Evolutionary conservation across 2,888 invertebrate species (phyloP).

Genomic region (Halictus quadricinctus): DNA sequence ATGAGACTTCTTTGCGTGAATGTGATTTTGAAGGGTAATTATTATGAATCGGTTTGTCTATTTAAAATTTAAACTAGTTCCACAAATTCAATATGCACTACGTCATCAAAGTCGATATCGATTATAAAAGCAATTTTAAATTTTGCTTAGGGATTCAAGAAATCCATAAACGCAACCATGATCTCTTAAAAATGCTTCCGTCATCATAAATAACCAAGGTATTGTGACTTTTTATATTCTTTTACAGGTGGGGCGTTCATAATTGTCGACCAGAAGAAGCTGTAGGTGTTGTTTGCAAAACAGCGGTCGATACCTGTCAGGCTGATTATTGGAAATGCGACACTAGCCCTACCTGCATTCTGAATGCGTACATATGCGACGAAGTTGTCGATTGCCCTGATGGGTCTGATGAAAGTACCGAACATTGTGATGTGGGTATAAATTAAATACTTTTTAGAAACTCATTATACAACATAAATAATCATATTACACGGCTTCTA

Average conservation of each 20-base stretch:
- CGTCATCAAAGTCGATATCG: neutral
- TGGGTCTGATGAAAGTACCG: conserved; percentile 85
- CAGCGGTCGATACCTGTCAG: conserved; percentile 84
- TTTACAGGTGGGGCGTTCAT: conserved; percentile 86
- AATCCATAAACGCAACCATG: neutral
- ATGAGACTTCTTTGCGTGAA: conserved; percentile 86
- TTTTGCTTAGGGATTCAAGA: neutral
- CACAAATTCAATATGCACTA: neutral
- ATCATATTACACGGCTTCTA: neutral
- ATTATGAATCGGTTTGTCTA: neutral
- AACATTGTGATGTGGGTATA: conserved; percentile 85
- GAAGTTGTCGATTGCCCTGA: conserved; percentile 86
- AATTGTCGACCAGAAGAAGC: conserved; percentile 88
- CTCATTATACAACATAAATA: neutral
- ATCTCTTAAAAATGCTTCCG: neutral
- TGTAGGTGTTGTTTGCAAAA: conserved; percentile 87
- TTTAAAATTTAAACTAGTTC: neutral
- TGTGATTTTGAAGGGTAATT: conserved; percentile 86
- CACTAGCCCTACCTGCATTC: conserved; percentile 85
- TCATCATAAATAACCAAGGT: neutral
- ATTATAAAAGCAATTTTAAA: neutral
- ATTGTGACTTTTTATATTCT: neutral
- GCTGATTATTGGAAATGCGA: conserved; percentile 86
- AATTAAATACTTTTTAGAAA: neutral
- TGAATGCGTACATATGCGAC: conserved; percentile 86